Evolutionary conservation across 2,797 vertebrate genomes (phyloP), one percentile per base, ranked within the genome.

Genomic region (Darevskia nairensis): DNA sequence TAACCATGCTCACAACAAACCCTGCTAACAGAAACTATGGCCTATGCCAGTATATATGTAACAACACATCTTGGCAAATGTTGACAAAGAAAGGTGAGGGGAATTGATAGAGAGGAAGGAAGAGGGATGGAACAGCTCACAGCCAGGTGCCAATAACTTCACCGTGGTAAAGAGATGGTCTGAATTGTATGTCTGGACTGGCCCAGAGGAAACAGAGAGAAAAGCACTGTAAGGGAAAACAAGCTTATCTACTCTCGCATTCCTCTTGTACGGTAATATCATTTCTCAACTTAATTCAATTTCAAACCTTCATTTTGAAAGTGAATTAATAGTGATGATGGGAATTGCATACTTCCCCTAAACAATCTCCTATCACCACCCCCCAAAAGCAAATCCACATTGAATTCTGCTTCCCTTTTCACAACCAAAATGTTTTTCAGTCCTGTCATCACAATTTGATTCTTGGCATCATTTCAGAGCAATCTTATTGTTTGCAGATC

Each of bases 401-500:
- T 46, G 41, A 25, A 50, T 64, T 82, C 29, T 46, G 25, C 74
- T 77, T 76, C 13, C 17, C 25, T 50, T 21, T 39, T 50, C 69
- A 39, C 23, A 68, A 35, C 29, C 15, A 82, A 41, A 76, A 35
- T 8, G 27, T 39, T 29, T 29, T 59, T 50, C 15, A 7, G 6
- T 55, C 27, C 25, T 44, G 6, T 64, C 44, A 61, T 15, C 39
- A 35, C 46, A 21, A 21, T 83, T 69, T 8, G 23, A 35, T 46
- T 78, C 74, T 79, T 88, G 75, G 75, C 46, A 59, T 25, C 9
- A 19, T 64, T 21, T 44, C 75, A 88, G 74, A 71, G 64, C n/a
- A 75, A 44, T 41, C 68, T 81, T 80, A 81, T 74, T 81, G 78
- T 74, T 76, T 68, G 83, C 80, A 88, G 46, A 84, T 71, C 41